Conservation (phyloP, 2,888 invertebrate species). For the Amphipoea oculea region DNA sequence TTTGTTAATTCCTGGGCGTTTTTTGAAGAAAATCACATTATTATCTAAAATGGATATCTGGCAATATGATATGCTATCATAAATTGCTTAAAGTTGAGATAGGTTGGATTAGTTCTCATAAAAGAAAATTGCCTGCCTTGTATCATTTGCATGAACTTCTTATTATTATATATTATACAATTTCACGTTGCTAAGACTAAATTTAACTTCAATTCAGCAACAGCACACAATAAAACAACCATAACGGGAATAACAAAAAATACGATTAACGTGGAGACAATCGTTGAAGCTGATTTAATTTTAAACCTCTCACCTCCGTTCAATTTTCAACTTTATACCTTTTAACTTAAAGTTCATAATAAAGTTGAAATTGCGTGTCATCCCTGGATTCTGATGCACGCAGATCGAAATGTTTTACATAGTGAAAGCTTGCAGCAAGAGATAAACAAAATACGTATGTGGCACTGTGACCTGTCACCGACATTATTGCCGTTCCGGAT, state of each 20-base stretch:
- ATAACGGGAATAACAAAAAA: conserved; percentile 77
- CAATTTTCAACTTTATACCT: conserved; percentile 57
- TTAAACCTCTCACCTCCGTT: conserved; percentile 65
- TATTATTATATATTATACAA: neutral
- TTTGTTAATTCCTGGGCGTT: conserved; percentile 19
- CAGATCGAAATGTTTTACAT: conserved; percentile 74
- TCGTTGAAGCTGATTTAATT: conserved; percentile 79
- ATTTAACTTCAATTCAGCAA: conserved; percentile 38
- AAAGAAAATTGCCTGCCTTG: neutral
- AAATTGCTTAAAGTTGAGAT: neutral
- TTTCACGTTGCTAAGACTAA: conserved; percentile 18
- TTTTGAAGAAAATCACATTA: conserved; percentile 3
- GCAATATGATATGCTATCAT: neutral
- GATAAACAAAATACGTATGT: conserved; percentile 72
- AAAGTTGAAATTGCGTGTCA: conserved; percentile 22
- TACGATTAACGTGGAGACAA: conserved; percentile 82
- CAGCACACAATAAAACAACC: conserved; percentile 62
- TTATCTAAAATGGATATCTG: neutral
- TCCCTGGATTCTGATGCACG: conserved; percentile 59
- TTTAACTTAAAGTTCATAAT: conserved; percentile 55
- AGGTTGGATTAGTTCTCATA: neutral
- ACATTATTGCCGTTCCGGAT: conserved; percentile 58
- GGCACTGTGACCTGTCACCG: conserved; percentile 71
- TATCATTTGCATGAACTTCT: neutral
- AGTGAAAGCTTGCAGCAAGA: conserved; percentile 78